phyloP scores from a whole-genome alignment of 2,113 vertebrate species.

The Heloderma charlesbogerti region DNA sequence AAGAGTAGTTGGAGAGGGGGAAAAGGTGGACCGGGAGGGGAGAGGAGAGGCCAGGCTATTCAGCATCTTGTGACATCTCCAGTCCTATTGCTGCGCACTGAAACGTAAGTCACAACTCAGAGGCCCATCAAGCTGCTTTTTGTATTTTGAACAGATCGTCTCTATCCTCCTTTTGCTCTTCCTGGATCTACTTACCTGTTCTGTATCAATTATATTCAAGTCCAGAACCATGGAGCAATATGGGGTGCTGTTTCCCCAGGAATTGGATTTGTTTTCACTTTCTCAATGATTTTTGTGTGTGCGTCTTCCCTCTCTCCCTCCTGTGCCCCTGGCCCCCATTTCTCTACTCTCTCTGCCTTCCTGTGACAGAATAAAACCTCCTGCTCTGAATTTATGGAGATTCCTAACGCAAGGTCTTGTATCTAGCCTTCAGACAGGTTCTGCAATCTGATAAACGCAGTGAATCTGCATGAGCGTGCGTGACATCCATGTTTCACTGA shows the following conservation, averaged over 20 bases:
- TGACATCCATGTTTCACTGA: conserved; percentile 12
- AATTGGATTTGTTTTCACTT: not conserved
- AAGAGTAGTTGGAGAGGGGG: no score
- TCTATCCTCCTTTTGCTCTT: no score
- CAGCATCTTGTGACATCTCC: no score
- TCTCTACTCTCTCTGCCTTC: not conserved
- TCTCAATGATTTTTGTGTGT: not conserved
- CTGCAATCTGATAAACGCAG: not conserved
- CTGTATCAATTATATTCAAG: not conserved
- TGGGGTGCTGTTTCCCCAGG: not conserved
- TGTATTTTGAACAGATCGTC: no score
- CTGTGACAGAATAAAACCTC: not conserved
- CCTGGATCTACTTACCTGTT: not conserved
- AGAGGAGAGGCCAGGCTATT: no score
- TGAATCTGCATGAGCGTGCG: conserved; percentile 7
- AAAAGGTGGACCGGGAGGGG: no score
- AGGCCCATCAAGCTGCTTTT: no score
- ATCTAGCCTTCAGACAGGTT: not conserved
- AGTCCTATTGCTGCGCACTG: no score
- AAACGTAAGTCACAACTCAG: no score
- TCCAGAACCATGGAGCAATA: not conserved
- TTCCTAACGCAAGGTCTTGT: not conserved
- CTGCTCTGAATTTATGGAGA: not conserved
- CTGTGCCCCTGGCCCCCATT: not conserved
- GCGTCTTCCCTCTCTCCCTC: not conserved